Percentiles rank a stretch among this genome's conserved stretches.
phyloP scores from a whole-genome alignment of 2,888 invertebrate species.

The Brachypalpus laphriformis region DNA sequence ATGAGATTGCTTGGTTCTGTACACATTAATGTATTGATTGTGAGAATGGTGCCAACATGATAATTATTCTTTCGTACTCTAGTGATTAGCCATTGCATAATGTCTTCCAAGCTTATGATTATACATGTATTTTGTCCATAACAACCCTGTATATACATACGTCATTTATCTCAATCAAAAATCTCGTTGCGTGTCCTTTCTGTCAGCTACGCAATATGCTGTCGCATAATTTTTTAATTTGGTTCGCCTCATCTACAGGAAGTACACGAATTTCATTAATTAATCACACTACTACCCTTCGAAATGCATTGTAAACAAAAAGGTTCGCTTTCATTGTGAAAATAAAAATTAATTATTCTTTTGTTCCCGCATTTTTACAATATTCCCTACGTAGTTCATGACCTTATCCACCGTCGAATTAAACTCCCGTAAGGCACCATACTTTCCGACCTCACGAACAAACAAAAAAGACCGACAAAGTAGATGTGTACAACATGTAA shows the following conservation, averaged over 20 bases:
- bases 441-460: neutral
- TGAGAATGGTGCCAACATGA: too few species aligned
- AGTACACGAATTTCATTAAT: conserved; percentile 16
- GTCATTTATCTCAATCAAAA: neutral
- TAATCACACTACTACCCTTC: conserved; percentile 20
- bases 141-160: neutral
- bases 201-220: neutral
- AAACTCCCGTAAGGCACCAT: neutral
- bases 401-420: conserved; percentile 11
- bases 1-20: too few species aligned
- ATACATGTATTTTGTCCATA: too few species aligned
- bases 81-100: too few species aligned
- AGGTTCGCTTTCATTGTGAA: neutral
- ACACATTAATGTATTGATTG: too few species aligned
- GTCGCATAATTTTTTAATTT: neutral
- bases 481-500: too few species aligned
- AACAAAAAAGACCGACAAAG: conserved; percentile 40
- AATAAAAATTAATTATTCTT: conserved; percentile 36
- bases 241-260: conserved; percentile 1
- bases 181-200: neutral
- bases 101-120: too few species aligned
- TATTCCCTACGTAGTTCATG: conserved; percentile 20
- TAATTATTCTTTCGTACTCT: too few species aligned
- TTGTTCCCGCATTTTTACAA: conserved; percentile 23
- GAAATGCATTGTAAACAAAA: neutral